A percentile compares a stretch with the other conserved stretches of the same genome.
Evolutionary conservation across 2,888 invertebrate genomes (phyloP).

Genomic region (Sesia apiformis): DNA sequence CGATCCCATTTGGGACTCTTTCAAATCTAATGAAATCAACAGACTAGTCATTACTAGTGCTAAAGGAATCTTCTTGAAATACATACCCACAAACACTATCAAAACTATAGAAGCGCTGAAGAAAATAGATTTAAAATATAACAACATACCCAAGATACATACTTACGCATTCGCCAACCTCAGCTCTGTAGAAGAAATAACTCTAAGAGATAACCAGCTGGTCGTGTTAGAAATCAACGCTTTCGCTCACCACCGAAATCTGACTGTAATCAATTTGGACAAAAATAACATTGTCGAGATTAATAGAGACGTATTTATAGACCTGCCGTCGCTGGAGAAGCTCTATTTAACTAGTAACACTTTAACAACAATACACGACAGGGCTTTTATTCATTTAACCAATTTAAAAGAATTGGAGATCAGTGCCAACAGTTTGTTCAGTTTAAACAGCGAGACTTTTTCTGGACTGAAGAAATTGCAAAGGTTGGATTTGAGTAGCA

Average conservation of each 20-base stretch:
- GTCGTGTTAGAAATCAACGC: constrained; percentile 76
- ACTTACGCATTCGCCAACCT: constrained; percentile 83
- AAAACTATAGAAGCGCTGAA: constrained; percentile 71
- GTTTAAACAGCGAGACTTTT: constrained; percentile 84
- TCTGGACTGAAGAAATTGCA: constrained; percentile 80
- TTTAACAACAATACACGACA: constrained; percentile 87
- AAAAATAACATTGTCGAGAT: constrained; percentile 83
- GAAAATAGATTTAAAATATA: constrained; percentile 79
- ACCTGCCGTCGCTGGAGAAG: constrained; percentile 79
- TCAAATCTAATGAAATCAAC: constrained; percentile 76
- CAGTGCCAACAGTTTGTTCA: constrained; percentile 81
- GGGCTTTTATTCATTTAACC: constrained; percentile 81
- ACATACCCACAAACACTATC: constrained; percentile 79
- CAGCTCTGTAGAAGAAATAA: constrained; percentile 77
- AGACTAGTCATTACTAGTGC: constrained; percentile 80
- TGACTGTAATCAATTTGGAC: constrained; percentile 79
- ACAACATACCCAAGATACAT: constrained; percentile 77
- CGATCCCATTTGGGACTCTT: constrained; percentile 79
- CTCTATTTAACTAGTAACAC: constrained; percentile 89
- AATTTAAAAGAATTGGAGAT: constrained; percentile 85
- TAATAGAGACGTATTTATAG: constrained; percentile 81
- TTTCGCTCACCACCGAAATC: constrained; percentile 79
- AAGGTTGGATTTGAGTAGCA: constrained; percentile 80
- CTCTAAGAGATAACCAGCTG: constrained; percentile 80
- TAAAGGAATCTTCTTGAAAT: constrained; percentile 76